These are phyloP conservation scores for Dinothrombium tinctorium DNA, from an alignment of 1,140 invertebrate species.

Conservation along the genomic window DNA sequence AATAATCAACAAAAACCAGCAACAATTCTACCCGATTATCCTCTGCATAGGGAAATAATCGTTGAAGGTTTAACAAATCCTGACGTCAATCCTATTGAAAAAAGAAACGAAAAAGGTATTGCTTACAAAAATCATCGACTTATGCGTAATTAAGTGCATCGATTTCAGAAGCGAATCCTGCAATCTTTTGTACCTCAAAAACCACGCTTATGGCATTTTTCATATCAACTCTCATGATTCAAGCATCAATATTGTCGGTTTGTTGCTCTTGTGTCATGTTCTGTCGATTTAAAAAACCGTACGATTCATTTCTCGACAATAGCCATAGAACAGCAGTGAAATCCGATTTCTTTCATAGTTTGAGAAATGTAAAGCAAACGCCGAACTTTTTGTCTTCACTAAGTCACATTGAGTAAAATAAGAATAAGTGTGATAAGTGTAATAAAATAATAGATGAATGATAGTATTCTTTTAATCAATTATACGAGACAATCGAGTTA, in stretches of 20 bases:
- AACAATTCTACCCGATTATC: slow-evolving; percentile 15
- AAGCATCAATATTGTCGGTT: slow-evolving; percentile 1
- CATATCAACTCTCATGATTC: slow-evolving; percentile 3
- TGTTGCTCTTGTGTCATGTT: slow-evolving; percentile 2
- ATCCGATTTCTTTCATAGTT: neutral
- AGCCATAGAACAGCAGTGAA: too few relatives aligned
- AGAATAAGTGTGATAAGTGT: too few relatives aligned
- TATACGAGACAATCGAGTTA: too few relatives aligned
- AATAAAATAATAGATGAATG: too few relatives aligned
- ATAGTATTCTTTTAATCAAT: too few relatives aligned
- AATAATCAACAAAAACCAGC: neutral
- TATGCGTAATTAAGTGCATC: neutral
- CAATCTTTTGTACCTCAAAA: slow-evolving; percentile 7
- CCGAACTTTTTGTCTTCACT: neutral
- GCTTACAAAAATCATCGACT: too few relatives aligned
- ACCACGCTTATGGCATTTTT: slow-evolving; percentile 5
- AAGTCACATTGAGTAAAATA: slow-evolving; percentile 1
- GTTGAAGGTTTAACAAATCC: slow-evolving; percentile 14
- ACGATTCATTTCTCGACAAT: too few relatives aligned
- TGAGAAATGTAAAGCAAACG: neutral
- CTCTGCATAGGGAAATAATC: slow-evolving; percentile 19
- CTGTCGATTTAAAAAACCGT: neutral
- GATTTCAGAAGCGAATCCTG: neutral
- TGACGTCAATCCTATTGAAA: neutral
- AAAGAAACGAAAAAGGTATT: neutral